Base-by-base conservation (phyloP, 2,797 vertebrate species). In the Poeciliopsis infans region DNA sequence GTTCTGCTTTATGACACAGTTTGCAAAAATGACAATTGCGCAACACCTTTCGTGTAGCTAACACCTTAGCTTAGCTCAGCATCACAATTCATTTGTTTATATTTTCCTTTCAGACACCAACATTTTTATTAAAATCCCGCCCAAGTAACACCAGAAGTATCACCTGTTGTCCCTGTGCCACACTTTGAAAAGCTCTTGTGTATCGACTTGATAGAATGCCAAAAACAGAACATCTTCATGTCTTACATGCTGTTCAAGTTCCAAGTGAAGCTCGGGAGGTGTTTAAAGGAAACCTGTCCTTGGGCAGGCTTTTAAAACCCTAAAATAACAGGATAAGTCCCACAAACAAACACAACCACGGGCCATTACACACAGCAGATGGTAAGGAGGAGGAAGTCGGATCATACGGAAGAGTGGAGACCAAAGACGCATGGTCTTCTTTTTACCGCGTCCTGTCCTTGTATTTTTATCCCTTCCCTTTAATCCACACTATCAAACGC, bases 281-380 rank as follows among this genome's bases (percentile, higher is more conserved):
- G 77, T 33, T 79, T 55, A 72, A 66, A 66, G 49, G 7, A 20
- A 75, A 68, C 0, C 25, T 23, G n/a, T 57, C 80, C 28, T 79
- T 82, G 33, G 68, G 41, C 75, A 74, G 57, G 73, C 61, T 59
- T 77, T 82, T 53, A 1, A 25, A 53, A 28, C 25, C 75, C 75
- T 64, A 41, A 72, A 80, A 76, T 84, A 78, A 84, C 79, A 75
- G 81, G 80, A 75, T 61, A 71, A 74, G 51, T 72, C 33, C 3
- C 66, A 83, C 69, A 73, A 66, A 83, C 59, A 86, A 70, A 79
- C 55, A 76, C 47, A 78, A 46, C 15, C 28, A 80, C 74, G 86
- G 84, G 75, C 81, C 88, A 89, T 90, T 85, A 88, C 33, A 83
- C 82, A 84, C 80, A 78, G 2, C 91, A 92, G 88, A 92, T 90